A percentile compares a stretch with the other conserved stretches of the same genome.
Evolutionary conservation across 2,888 invertebrate species (phyloP).

Genomic region (Sthenelais limicola): DNA sequence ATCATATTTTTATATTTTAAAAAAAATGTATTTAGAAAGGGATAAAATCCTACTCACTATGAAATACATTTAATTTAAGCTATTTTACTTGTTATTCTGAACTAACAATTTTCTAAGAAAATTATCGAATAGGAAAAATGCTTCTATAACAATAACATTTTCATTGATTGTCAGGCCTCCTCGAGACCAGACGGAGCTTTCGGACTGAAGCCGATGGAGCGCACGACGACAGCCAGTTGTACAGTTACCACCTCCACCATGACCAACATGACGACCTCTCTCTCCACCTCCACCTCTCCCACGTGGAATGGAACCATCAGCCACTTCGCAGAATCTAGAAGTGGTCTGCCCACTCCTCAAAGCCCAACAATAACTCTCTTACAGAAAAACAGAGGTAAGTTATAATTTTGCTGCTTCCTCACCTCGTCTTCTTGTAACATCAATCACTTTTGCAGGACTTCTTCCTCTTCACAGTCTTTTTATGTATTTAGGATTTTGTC

Average conservation of each 20-base stretch:
- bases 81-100: not conserved
- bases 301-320: constrained; percentile 46
- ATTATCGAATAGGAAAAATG: not conserved
- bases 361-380: constrained; percentile 90
- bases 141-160: not conserved
- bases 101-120: not conserved
- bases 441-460: no score
- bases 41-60: no score
- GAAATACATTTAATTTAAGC: no score
- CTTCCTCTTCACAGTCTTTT: no score
- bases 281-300: constrained; percentile 23
- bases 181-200: constrained; percentile 19
- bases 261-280: constrained; percentile 22
- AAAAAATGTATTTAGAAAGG: no score
- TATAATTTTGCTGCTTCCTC: no score
- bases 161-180: not conserved
- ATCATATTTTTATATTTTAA: no score
- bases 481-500: no score
- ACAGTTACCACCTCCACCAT: constrained; percentile 51
- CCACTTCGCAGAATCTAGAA: constrained; percentile 42
- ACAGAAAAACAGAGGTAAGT: constrained; percentile 89
- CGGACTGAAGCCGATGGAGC: constrained; percentile 15
- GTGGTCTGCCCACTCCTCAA: constrained; percentile 81
- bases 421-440: no score
- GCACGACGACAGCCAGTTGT: constrained; percentile 11